Evolutionary conservation across 2,888 invertebrate species (phyloP), one percentile per base, ranked within the genome.

Genomic region (Eurytoma adleriae): DNA sequence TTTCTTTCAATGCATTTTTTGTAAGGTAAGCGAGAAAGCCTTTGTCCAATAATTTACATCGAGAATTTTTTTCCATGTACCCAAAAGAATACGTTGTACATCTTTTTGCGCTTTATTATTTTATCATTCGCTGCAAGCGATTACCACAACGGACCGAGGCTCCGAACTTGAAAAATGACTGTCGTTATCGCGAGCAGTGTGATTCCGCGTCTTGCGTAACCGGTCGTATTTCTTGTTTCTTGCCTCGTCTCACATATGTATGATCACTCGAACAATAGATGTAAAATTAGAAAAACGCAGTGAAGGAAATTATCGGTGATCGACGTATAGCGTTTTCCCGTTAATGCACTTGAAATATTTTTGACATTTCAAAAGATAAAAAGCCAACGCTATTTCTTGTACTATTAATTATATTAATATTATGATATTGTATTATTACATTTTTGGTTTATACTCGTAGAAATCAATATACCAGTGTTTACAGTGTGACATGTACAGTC

Each of bases 401-500:
- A 89, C 87, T 87, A 85, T 85, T 84, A 84, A 85, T 85, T 59
- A 84, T 86, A 86, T 85, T 84, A 86, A 82, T 83, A 83, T 82
- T 83, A 85, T 83, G 72, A 86, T 85, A 87, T 86, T 85, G 80
- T 86, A 85, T 85, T 85, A 84, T 84, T 82, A 82, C 79, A 86
- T 83, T 83, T 87, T 89, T 88, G 88, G 87, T 89, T 89, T 89
- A 88, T 87, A 89, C 85, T 88, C 86, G 84, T 89, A 88, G 86
- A 86, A 89, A 86, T 87, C 85, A 90, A 89, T 89, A 90, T 88
- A 90, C 87, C 87, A 88, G 87, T 89, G 88, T 89, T 90, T 89
- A 88, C 87, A 88, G 85, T 85, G 83, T 84, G 73, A 64, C 62
- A 48, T 67, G 62, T 69, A 56, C 30, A 59, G 50, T 71, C 81